Evolutionary conservation across 2,888 invertebrate genomes (phyloP).

Genomic region (Agrochola litura): DNA sequence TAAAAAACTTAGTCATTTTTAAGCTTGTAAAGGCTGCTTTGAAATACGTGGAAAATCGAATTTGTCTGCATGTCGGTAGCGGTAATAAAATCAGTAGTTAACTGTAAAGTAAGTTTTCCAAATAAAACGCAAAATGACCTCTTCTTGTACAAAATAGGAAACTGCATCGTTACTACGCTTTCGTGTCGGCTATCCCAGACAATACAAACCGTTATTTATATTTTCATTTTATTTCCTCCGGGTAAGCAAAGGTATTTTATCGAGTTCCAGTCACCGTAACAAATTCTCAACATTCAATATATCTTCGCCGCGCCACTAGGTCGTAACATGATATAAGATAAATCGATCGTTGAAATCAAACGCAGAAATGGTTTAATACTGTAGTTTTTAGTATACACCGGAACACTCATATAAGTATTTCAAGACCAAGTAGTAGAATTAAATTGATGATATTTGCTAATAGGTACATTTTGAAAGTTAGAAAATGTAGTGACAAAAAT

Average conservation of each 20-base stretch:
- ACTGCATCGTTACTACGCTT: background rate
- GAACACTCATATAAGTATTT: background rate
- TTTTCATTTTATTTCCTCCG: constrained; percentile 50
- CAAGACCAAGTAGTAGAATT: background rate
- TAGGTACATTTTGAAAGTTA: background rate
- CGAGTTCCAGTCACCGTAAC: constrained; percentile 42
- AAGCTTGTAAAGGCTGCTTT: background rate
- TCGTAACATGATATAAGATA: constrained; percentile 54
- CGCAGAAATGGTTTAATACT: constrained; percentile 15
- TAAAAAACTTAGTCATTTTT: background rate
- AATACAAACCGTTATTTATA: constrained; percentile 47
- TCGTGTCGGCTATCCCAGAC: background rate
- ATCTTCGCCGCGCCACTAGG: constrained; percentile 52
- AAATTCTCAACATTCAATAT: constrained; percentile 55
- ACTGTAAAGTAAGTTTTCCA: background rate
- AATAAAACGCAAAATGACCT: background rate
- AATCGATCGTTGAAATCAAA: constrained; percentile 55
- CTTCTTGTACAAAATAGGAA: background rate
- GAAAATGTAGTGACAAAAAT: background rate
- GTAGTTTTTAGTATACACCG: background rate
- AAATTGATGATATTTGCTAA: background rate
- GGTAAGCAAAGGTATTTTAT: constrained; percentile 54
- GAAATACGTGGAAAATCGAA: background rate
- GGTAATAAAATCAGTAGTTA: background rate
- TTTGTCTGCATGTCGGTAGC: no score